Percentiles rank a stretch among this genome's conserved stretches.
Conservation (phyloP, 1,140 invertebrate genomes). For the Triops cancriformis region DNA sequence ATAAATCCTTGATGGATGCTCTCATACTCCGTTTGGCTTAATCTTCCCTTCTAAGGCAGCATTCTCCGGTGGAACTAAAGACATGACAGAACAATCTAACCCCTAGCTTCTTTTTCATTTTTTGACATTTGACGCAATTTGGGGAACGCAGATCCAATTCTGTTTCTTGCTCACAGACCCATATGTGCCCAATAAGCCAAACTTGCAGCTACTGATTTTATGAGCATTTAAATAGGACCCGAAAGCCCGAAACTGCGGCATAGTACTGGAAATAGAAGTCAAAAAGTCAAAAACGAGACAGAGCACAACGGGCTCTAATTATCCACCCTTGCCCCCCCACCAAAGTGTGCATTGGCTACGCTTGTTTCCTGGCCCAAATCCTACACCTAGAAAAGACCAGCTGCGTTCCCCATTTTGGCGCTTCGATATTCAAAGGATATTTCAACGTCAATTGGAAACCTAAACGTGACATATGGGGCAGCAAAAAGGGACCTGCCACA, state of each 20-base stretch:
- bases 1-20: constrained; percentile 1
- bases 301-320: not conserved
- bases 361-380: not conserved
- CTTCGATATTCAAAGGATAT: not conserved
- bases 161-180: not conserved
- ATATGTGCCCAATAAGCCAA: not conserved
- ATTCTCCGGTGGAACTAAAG: not conserved
- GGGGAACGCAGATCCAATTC: no score
- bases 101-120: not conserved
- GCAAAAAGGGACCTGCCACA: not conserved
- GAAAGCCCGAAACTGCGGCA: not conserved
- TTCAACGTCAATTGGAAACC: not conserved
- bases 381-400: not conserved
- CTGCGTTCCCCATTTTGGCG: not conserved
- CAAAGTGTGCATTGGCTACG: not conserved
- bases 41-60: not conserved
- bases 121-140: not conserved
- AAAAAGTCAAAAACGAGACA: not conserved
- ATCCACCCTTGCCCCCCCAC: not conserved
- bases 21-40: not conserved
- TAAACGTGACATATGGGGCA: constrained; percentile 6
- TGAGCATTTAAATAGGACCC: not conserved
- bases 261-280: not conserved
- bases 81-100: not conserved
- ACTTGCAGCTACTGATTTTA: not conserved